Evolutionary conservation across 2,888 invertebrate genomes (phyloP), one percentile per base, ranked within the genome.

Genomic region (Ecliptopera silaceata): DNA sequence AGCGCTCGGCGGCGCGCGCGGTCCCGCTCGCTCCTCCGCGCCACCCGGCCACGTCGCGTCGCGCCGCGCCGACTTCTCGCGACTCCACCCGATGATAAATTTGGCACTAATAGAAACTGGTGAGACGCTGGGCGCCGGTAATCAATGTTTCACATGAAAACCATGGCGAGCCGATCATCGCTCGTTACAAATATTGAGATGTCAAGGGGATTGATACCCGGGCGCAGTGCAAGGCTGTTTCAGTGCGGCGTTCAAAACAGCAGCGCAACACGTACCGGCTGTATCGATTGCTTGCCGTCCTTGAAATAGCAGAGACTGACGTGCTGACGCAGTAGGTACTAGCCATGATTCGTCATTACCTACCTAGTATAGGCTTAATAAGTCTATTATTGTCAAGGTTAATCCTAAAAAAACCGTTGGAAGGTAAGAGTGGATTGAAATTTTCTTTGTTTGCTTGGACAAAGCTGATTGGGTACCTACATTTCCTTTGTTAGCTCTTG

Each of bases 101-200:
- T 90, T 89, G 89, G 89, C 88, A 86, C 88, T 88, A 86, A 88
- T 85, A 75, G 83, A 80, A 85, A 84, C 84, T 79, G 81, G 79
- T 80, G 77, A 76, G 77, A 75, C 80, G 80, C 79, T 83, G 86
- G 80, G 82, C 81, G 82, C 80, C 76, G 77, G 86, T 84, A 89
- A 90, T 90, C 90, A 86, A 90, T 90, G 89, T 79, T 87, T 78
- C 79, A 83, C 79, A 80, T 81, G 78, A 75, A 84, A 84, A 84
- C 84, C 77, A 79, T 82, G 79, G 75, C 69, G 75, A 79, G 72
- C 74, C 65, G 74, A 66, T 58, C 75, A 76, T 79, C 26, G 26
- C 10, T 26, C 8, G 26, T n/a, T n/a, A n/a, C n/a, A 8, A 26
- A 26, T 78, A 75, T 77, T 74, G 77, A 22, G 45, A 53, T 41